Percentiles rank a stretch among this genome's conserved stretches.
Evolutionary conservation across 2,888 invertebrate species (phyloP).

Genomic region (Drosophila pseudotakahashii): DNA sequence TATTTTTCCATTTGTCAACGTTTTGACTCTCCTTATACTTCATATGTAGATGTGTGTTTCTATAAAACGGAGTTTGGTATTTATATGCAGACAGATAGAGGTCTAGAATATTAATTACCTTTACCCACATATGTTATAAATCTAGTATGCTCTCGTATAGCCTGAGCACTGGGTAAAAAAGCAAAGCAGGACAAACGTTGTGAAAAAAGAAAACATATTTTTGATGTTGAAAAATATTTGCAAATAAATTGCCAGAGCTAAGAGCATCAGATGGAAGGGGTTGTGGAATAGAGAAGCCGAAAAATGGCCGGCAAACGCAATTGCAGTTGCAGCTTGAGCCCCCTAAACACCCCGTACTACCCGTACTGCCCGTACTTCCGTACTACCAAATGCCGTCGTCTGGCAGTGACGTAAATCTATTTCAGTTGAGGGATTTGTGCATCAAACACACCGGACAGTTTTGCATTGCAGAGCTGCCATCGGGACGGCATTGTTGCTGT

Average conservation of each 20-base stretch:
- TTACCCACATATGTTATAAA: background rate
- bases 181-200: slow-evolving; percentile 2
- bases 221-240: slow-evolving; percentile 75
- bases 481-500: slow-evolving; percentile 17
- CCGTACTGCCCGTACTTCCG: slow-evolving; percentile 4
- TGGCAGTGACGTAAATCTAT: slow-evolving; percentile 80
- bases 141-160: background rate
- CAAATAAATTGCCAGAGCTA: slow-evolving; percentile 66
- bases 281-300: background rate
- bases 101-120: background rate
- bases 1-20: too few relatives aligned
- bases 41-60: too few relatives aligned
- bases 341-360: slow-evolving; percentile 45
- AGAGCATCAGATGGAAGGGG: slow-evolving; percentile 12
- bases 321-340: slow-evolving; percentile 30
- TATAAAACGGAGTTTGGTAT: background rate
- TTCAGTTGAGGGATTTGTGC: slow-evolving; percentile 79
- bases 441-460: slow-evolving; percentile 79
- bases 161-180: slow-evolving; percentile 18
- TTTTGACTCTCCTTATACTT: too few relatives aligned
- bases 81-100: background rate
- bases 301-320: slow-evolving; percentile 44
- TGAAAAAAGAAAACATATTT: slow-evolving; percentile 54
- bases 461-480: slow-evolving; percentile 55
- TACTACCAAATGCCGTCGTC: slow-evolving; percentile 43